Evolutionary conservation across 2,888 invertebrate genomes (phyloP).

Genomic region (Drosophila robusta): DNA sequence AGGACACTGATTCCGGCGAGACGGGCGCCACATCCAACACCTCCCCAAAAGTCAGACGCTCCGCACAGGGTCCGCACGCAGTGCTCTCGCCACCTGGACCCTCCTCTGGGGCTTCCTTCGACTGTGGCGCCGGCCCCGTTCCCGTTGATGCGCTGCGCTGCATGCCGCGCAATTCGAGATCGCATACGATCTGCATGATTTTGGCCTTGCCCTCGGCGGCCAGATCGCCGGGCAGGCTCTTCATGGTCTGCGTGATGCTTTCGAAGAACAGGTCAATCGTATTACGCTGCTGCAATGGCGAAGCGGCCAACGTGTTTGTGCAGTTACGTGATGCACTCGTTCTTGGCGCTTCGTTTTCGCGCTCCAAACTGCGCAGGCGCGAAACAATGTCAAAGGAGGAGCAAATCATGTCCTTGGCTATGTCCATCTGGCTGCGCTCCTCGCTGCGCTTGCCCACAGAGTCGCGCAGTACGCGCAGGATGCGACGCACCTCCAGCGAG

Average conservation of each 20-base stretch:
- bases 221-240: constrained; percentile 72
- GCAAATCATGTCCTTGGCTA: constrained; percentile 72
- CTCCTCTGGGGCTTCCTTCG: background rate
- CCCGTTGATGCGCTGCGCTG: constrained; percentile 29
- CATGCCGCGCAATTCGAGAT: constrained; percentile 74
- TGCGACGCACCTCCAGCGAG: constrained; percentile 51
- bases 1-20: constrained; percentile 18
- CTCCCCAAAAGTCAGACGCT: constrained; percentile 3
- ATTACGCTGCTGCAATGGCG: constrained; percentile 41
- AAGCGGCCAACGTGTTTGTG: background rate
- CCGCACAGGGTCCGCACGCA: background rate
- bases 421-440: constrained; percentile 64
- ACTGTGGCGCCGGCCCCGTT: background rate
- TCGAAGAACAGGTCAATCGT: constrained; percentile 80
- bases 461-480: constrained; percentile 53
- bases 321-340: background rate
- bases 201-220: constrained; percentile 80
- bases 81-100: too few relatives aligned
- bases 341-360: constrained; percentile 1
- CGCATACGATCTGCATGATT: constrained; percentile 80
- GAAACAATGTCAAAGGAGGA: constrained; percentile 68
- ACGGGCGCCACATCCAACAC: background rate
- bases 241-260: constrained; percentile 79
- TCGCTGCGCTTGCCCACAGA: constrained; percentile 46
- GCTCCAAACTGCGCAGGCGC: constrained; percentile 63